These are phyloP conservation scores for Anhinga anhinga DNA, from an alignment of 2,113 vertebrate genomes.

Conservation along the genomic window DNA sequence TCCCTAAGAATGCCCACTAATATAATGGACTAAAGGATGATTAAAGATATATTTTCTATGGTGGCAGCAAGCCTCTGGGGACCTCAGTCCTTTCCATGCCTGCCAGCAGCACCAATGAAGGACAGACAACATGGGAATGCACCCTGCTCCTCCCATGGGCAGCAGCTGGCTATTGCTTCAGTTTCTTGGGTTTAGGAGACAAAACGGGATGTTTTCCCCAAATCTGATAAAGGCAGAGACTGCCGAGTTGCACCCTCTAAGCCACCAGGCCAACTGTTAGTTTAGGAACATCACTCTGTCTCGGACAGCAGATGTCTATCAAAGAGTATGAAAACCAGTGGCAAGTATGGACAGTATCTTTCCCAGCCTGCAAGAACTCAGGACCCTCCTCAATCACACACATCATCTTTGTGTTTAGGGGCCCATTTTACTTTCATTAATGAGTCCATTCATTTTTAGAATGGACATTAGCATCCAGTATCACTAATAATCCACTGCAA, in stretches of 20 bases:
- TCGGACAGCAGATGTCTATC: not conserved
- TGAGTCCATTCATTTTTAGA: not conserved
- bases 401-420: not conserved
- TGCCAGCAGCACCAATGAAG: not conserved
- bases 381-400: not conserved
- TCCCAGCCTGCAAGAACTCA: not conserved
- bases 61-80: not conserved
- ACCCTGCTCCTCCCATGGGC: not conserved
- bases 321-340: not conserved
- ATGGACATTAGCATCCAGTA: not conserved
- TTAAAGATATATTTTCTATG: not conserved
- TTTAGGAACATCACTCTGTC: not conserved
- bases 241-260: not conserved
- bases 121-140: rapidly evolving
- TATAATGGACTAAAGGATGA: not conserved
- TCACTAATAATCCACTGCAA: not conserved
- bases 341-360: rapidly evolving
- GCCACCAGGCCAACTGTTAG: not conserved
- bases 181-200: not conserved
- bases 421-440: not conserved
- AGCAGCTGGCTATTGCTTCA: not conserved
- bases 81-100: not conserved
- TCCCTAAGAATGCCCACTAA: not conserved
- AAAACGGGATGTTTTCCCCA: rapidly evolving
- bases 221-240: not conserved